Conservation (phyloP, 2,797 vertebrate genomes). For the Apogon hyalosoma region DNA sequence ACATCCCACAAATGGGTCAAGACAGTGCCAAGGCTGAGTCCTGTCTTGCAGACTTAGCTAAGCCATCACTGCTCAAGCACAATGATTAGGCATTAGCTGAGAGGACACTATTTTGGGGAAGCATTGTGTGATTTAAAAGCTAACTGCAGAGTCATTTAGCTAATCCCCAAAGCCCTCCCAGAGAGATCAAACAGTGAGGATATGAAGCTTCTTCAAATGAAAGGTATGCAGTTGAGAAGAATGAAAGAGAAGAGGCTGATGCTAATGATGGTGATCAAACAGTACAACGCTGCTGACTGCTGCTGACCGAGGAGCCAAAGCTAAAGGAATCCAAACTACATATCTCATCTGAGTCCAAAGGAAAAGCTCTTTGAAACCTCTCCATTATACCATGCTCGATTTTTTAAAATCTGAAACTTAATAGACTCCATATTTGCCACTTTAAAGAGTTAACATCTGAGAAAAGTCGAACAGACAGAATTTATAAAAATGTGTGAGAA, state of each 20-base stretch:
- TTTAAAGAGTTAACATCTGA: constrained; percentile 19
- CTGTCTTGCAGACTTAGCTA: constrained; percentile 50
- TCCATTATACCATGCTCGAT: constrained; percentile 10
- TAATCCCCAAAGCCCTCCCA: constrained; percentile 61
- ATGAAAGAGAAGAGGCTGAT: constrained; percentile 16
- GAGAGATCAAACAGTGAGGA: constrained; percentile 58
- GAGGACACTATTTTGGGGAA: constrained; percentile 62
- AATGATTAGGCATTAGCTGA: constrained; percentile 58
- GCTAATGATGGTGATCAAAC: constrained; percentile 37
- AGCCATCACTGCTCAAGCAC: constrained; percentile 43
- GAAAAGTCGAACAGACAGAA: constrained; percentile 1
- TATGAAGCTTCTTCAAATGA: constrained; percentile 39
- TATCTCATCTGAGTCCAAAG: not conserved
- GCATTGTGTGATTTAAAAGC: constrained; percentile 68
- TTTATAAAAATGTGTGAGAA: not conserved
- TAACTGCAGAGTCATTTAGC: constrained; percentile 64
- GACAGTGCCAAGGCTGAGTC: constrained; percentile 45
- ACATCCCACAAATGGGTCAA: constrained; percentile 43
- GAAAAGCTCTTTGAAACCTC: constrained; percentile 17
- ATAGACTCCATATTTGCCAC: constrained; percentile 3
- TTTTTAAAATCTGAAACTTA: constrained; percentile 19
- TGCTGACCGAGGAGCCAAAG: constrained; percentile 24
- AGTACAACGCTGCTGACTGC: constrained; percentile 6
- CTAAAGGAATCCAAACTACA: constrained; percentile 6
- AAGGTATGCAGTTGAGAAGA: constrained; percentile 37